phyloP scores from a whole-genome alignment of 2,113 vertebrate species.

The Balaenoptera acutorostrata region DNA sequence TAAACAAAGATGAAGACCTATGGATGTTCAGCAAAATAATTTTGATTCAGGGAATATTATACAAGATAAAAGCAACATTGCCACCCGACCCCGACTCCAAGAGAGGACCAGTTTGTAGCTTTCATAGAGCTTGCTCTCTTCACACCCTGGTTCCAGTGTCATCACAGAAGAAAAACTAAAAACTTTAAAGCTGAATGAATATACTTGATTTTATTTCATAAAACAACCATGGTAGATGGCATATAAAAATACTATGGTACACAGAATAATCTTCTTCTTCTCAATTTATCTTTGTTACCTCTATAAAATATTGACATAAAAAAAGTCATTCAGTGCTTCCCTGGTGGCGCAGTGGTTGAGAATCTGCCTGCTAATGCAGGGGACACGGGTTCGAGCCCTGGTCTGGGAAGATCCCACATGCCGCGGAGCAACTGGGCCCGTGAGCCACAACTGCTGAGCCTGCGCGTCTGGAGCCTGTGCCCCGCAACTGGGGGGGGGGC shows the following conservation, averaged over 20 bases:
- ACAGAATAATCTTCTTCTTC: neutral
- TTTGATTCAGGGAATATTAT: neutral
- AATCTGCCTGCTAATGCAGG: too few relatives aligned
- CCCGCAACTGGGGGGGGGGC: too few relatives aligned
- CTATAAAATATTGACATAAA: neutral
- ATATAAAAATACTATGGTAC: neutral
- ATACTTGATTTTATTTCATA: neutral
- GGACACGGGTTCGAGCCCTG: too few relatives aligned
- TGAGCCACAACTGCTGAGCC: too few relatives aligned
- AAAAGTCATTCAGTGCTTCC: neutral
- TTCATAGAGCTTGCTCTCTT: neutral
- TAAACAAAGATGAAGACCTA: neutral
- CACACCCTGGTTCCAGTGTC: neutral
- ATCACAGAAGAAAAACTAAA: neutral
- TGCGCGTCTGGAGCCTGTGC: too few relatives aligned
- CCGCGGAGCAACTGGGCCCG: too few relatives aligned
- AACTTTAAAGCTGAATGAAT: neutral
- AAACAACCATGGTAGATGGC: neutral
- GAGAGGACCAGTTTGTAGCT: neutral
- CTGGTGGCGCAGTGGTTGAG: too few relatives aligned
- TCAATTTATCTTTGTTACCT: neutral
- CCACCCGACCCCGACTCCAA: accelerated
- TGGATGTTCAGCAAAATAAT: neutral
- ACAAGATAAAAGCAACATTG: neutral
- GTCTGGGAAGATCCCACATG: too few relatives aligned